These are phyloP conservation scores for Ailuropoda melanoleuca DNA, from an alignment of 2,113 vertebrate genomes.

Conservation along the genomic window DNA sequence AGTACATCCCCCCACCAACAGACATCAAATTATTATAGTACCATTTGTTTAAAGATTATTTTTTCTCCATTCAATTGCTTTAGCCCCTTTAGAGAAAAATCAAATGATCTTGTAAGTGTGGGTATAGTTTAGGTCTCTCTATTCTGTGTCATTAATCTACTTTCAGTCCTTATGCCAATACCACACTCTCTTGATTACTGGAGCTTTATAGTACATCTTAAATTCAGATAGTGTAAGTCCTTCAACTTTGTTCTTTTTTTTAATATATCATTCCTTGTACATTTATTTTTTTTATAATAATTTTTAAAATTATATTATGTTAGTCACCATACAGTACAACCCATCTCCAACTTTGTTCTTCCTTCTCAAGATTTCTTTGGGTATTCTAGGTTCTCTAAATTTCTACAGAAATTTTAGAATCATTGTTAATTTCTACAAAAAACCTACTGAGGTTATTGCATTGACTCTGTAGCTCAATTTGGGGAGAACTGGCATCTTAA, in stretches of 20 bases:
- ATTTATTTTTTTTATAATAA: no score
- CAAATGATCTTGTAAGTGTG: background rate
- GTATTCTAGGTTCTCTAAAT: background rate
- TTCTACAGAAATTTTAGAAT: background rate
- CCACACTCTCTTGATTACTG: background rate
- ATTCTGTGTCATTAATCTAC: background rate
- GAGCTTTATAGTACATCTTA: background rate
- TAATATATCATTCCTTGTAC: no score
- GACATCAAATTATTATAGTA: background rate
- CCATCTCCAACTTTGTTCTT: background rate
- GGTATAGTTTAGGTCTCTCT: no score
- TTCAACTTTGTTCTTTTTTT: background rate
- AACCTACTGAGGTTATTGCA: background rate
- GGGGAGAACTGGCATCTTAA: background rate
- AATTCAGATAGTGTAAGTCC: background rate
- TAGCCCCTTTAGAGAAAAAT: background rate
- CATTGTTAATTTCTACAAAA: background rate
- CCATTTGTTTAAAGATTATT: background rate
- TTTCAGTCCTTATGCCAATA: background rate
- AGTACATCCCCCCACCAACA: background rate
- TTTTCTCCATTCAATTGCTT: background rate
- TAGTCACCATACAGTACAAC: no score
- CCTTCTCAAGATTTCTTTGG: background rate
- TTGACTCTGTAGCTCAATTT: background rate
- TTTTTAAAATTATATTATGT: no score